Evolutionary conservation across 2,797 vertebrate species (phyloP).

Genomic region (Psittacula derbiana): DNA sequence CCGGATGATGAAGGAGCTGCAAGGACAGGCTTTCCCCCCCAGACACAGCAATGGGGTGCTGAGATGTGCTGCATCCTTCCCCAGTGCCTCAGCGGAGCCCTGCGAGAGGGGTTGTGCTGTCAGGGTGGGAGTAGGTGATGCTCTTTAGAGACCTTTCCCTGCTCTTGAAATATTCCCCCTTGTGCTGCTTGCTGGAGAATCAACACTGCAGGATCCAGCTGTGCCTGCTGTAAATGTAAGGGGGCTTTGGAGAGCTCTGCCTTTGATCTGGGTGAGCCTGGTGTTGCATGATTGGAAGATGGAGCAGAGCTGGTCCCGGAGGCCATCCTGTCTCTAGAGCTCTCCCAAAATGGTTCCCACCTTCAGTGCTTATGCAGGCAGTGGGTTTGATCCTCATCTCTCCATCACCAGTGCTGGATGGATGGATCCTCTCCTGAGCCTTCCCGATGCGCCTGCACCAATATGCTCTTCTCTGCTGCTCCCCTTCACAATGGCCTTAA

Average conservation of each 20-base stretch:
- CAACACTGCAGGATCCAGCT: rapidly evolving
- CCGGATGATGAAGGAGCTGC: rapidly evolving
- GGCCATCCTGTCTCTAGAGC: background rate
- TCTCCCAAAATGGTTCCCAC: background rate
- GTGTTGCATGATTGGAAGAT: background rate
- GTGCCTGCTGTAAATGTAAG: rapidly evolving
- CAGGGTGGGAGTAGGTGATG: background rate
- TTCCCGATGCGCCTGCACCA: rapidly evolving
- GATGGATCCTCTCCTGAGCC: rapidly evolving
- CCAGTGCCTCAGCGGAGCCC: background rate
- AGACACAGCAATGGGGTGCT: rapidly evolving
- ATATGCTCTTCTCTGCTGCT: background rate
- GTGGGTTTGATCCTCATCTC: background rate
- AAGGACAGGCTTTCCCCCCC: rapidly evolving
- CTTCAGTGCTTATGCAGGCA: background rate
- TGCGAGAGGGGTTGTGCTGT: background rate
- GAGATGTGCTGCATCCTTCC: background rate
- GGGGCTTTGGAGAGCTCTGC: background rate
- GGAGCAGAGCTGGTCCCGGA: background rate
- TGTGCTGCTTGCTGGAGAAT: background rate
- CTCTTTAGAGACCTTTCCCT: background rate
- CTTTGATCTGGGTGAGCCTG: background rate
- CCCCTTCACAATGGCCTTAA: rapidly evolving
- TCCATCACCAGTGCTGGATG: rapidly evolving
- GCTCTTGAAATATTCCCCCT: background rate